Base-by-base conservation (phyloP, 2,113 vertebrate genomes). In the Ceyx melanurus region DNA sequence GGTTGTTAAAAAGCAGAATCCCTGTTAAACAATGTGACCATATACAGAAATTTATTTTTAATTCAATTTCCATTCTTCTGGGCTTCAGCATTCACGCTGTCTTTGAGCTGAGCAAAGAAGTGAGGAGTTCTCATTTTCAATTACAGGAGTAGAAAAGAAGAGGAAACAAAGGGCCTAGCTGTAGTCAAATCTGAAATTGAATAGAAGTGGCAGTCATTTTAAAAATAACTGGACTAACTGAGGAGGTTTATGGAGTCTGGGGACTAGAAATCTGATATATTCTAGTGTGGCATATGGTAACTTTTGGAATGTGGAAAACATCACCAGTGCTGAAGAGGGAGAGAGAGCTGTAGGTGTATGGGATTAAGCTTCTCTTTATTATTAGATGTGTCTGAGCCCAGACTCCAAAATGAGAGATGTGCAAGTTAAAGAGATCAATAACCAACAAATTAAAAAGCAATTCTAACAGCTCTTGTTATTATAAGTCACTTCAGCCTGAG, bases 1-100 rank as follows among this genome's bases (percentile, higher is more conserved):
- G 83, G 82, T 88, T 89, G 62, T 93, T 88, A 87, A 92, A 89
- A 93, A 78, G 50, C n/a, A 37, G 61, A 83, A 65, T 71, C 29
- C 33, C n/a, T 66, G 20, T 71, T 74, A 65, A 82, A 86, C 82
- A 89, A 82, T 48, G 60, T 76, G 43, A 37, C 29, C 33, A 20
- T 14, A 76, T 42, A 31, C 43, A 81, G 74, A 61, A 43, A 76
- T 83, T 61, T 62, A 17, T 81, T 85, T 13, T 9, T 51, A 40
- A 42, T 72, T 93, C 58, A 73, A 22, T 84, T 91, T 77, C 37
- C 9, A 54, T 73, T 84, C 48, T 88, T 91, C 61, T 11, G 6
- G 45, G 35, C 10, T 80, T 80, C 40, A 81, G 43, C 21, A 64
- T 77, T 86, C 60, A n/a, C 13, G 14, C 43, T 66, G 22, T 62